Evolutionary conservation across 2,113 vertebrate genomes (phyloP).

Genomic region (Cacatua alba): DNA sequence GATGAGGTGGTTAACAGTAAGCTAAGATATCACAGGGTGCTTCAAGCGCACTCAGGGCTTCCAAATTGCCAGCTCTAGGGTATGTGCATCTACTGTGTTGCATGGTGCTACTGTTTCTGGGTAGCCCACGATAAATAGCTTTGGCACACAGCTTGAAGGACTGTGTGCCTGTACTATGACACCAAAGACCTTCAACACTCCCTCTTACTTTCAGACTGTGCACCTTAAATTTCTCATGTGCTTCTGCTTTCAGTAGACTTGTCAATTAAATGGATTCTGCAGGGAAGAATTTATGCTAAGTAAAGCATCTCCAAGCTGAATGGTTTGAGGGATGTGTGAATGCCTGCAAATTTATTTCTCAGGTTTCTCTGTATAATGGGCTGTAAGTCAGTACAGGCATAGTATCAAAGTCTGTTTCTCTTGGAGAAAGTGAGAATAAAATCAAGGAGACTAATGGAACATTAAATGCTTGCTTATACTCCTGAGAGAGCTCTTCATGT

Average conservation of each 20-base stretch:
- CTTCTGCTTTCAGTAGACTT: neutral
- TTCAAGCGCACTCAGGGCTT: neutral
- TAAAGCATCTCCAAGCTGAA: neutral
- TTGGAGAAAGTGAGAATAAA: neutral
- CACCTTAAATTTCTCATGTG: neutral
- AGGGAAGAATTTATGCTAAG: neutral
- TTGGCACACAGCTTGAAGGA: neutral
- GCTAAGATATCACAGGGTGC: neutral
- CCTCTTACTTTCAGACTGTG: neutral
- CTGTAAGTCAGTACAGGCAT: neutral
- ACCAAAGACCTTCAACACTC: neutral
- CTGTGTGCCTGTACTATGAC: accelerated
- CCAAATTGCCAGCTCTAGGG: too few species aligned
- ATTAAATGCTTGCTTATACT: neutral
- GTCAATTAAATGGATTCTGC: neutral
- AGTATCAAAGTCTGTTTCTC: neutral
- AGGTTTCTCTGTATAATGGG: neutral
- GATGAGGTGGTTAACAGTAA: neutral
- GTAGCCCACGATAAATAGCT: neutral
- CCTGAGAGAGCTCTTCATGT: neutral
- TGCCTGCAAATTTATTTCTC: neutral
- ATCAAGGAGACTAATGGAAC: neutral
- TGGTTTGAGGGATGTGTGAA: neutral
- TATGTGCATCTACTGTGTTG: accelerated
- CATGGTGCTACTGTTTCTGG: neutral